Evolutionary conservation across 2,113 vertebrate species (phyloP).

Genomic region (Neogobius melanostomus): DNA sequence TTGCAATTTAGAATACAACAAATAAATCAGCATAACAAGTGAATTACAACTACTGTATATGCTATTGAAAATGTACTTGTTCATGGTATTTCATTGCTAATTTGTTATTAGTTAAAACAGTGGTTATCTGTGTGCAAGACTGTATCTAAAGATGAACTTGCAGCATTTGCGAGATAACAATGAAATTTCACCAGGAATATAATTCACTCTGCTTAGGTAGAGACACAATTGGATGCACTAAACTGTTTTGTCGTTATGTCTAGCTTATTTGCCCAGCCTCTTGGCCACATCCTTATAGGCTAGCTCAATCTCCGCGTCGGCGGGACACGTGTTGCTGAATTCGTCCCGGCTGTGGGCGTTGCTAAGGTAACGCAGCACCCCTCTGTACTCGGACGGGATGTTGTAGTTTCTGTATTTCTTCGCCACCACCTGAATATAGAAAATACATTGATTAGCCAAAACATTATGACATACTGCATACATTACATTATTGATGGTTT

Average conservation of each 20-base stretch:
- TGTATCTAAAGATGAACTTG: background rate
- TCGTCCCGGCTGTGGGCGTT: slow-evolving; percentile 89
- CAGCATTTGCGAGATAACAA: background rate
- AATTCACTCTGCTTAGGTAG: no score
- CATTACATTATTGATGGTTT: background rate
- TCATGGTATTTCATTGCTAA: background rate
- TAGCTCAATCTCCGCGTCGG: slow-evolving; percentile 88
- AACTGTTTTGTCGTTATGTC: background rate
- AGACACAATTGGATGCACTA: no score
- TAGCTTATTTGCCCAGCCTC: slow-evolving; percentile 81
- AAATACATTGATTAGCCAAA: background rate
- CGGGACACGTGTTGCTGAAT: slow-evolving; percentile 93
- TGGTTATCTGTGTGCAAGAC: no score
- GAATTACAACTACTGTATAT: background rate
- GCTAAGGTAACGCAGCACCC: slow-evolving; percentile 90
- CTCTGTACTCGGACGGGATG: slow-evolving; percentile 86
- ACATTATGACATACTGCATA: background rate
- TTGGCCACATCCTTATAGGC: slow-evolving; percentile 93
- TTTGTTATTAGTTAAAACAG: background rate
- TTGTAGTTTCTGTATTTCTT: slow-evolving; percentile 95
- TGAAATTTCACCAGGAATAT: background rate
- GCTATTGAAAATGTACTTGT: background rate
- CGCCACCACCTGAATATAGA: slow-evolving; percentile 84
- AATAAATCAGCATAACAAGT: background rate
- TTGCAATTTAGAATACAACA: background rate